Base-by-base conservation (phyloP, 2,888 invertebrate species). In the Pristionchus entomophagus region DNA sequence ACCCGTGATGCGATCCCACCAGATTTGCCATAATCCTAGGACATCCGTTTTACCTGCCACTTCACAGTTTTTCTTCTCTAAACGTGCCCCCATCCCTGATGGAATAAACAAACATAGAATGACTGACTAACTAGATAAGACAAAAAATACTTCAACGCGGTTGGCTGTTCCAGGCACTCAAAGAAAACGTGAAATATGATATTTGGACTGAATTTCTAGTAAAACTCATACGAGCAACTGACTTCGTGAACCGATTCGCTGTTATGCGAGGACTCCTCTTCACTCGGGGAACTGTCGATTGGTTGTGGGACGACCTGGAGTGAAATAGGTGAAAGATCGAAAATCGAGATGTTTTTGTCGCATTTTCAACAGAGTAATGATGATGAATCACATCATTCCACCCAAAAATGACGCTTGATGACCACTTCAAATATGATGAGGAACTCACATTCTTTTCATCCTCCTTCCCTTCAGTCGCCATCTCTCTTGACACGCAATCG, bases 221-320 rank as follows among this genome's bases (percentile, higher is more conserved):
- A n/a, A n/a, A n/a, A n/a, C n/a, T n/a, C n/a, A n/a, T n/a, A n/a
- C n/a, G n/a, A n/a, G n/a, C 32, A 51, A 10, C 51, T 32, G 0
- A 80, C 78, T 1, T 80, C 78, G 29, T 80, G 78, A 22, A 22
- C 19, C 29, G 78, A 80, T 41, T n/a, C 51, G 26, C 51, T 51
- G 73, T 73, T 38, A 14, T 73, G 38, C 29, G 78, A 51, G 10
- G 78, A 51, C 51, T 51, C 78, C 14, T 49, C 78, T 35, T 80
- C 78, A 80, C 78, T 80, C 6, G 78, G 78, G 14, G 78, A 80
- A 80, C 51, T 51, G 22, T 80, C 78, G 51, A 80, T 80, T 22
- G 78, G 49, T 41, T 22, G 41, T 73, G 73, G 73, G 12, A 12
- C 73, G 73, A 73, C 73, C 73, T 73, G 26, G 8, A 45, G 8